These are phyloP conservation scores for Dipus sagitta DNA, from an alignment of 2,797 vertebrate species.

Conservation along the genomic window DNA sequence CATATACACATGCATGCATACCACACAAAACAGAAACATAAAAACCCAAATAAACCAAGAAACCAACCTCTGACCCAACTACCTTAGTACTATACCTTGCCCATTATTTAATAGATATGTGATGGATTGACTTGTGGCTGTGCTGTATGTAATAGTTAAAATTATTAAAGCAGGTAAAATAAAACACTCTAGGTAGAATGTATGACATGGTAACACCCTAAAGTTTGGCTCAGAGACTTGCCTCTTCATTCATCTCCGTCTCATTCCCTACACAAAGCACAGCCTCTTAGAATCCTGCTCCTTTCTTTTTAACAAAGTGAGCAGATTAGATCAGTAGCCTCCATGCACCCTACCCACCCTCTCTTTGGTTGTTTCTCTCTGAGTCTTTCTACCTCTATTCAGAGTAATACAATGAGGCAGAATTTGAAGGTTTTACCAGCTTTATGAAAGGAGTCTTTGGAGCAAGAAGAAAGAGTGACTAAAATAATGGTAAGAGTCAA, in stretches of 20 bases:
- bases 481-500: neutral
- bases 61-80: neutral
- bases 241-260: neutral
- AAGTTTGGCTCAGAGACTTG: neutral
- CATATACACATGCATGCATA: neutral
- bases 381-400: neutral
- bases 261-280: neutral
- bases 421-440: neutral
- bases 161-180: neutral
- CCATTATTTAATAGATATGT: neutral
- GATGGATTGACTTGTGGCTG: neutral
- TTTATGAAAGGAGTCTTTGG: neutral
- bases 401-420: neutral
- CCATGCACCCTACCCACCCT: neutral
- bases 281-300: neutral
- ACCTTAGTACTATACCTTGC: neutral
- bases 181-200: neutral
- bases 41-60: too few relatives aligned
- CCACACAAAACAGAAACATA: too few relatives aligned
- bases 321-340: neutral
- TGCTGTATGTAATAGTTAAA: constrained; percentile 11
- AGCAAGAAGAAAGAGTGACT: neutral
- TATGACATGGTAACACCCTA: neutral
- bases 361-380: constrained; percentile 5
- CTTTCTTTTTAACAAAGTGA: neutral